phyloP scores from a whole-genome alignment of 2,113 vertebrate species.

The Hypomesus transpacificus region DNA sequence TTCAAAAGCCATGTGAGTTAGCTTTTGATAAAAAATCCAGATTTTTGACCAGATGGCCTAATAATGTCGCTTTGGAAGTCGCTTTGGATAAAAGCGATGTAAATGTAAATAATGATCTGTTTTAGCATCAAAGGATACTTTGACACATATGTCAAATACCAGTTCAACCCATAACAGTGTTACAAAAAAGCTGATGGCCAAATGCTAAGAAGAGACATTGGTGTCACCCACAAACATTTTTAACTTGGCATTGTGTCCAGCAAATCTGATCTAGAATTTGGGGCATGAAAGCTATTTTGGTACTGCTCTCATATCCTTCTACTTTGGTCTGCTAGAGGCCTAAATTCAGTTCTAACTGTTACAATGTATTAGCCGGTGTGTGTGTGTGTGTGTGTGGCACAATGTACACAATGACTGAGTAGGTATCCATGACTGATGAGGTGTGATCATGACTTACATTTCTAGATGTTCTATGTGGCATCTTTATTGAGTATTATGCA shows the following conservation, averaged over 20 bases:
- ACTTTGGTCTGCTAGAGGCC: slow-evolving; percentile 7
- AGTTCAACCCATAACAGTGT: background rate
- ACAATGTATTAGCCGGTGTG: background rate
- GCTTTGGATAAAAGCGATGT: too few relatives aligned
- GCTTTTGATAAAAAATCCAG: background rate
- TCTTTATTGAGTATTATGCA: background rate
- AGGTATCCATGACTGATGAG: slow-evolving; percentile 12
- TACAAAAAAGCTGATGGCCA: background rate
- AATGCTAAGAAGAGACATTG: background rate
- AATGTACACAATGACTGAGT: background rate
- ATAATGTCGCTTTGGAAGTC: background rate
- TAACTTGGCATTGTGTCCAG: slow-evolving; percentile 18
- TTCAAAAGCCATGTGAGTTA: background rate
- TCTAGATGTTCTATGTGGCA: background rate
- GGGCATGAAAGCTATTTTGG: slow-evolving; percentile 61
- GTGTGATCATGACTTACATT: slow-evolving; percentile 8
- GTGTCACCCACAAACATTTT: background rate
- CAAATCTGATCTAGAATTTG: slow-evolving; percentile 46
- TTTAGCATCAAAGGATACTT: background rate
- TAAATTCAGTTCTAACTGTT: slow-evolving; percentile 23
- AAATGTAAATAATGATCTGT: background rate
- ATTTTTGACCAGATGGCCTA: background rate
- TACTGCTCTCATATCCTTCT: slow-evolving; percentile 32
- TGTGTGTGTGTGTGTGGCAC: background rate
- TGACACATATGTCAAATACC: background rate